phyloP scores from a whole-genome alignment of 2,888 invertebrate species.

The Drosophila demipolita region DNA sequence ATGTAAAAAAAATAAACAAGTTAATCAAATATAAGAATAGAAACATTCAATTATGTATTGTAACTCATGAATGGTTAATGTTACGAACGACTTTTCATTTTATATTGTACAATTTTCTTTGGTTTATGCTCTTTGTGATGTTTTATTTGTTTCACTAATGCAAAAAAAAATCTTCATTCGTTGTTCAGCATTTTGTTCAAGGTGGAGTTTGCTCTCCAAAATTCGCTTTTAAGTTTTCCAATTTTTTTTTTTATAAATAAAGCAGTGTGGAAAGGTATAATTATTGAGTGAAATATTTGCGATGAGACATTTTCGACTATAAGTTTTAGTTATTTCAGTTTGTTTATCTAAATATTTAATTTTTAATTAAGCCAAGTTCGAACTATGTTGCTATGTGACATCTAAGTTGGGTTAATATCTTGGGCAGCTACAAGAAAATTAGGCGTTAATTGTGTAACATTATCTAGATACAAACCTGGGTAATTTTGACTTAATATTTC shows the following conservation, averaged over 20 bases:
- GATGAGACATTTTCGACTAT: constrained; percentile 52
- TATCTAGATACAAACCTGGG: constrained; percentile 70
- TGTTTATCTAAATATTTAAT: constrained; percentile 1
- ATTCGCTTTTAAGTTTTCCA: constrained; percentile 35
- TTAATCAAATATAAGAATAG: constrained; percentile 71
- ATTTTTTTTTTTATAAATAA: constrained; percentile 33
- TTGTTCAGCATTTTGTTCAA: constrained; percentile 73
- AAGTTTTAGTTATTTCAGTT: constrained; percentile 1
- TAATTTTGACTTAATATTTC: constrained; percentile 35
- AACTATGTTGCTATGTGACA: constrained; percentile 14
- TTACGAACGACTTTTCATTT: constrained; percentile 73
- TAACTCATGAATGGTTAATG: constrained; percentile 80
- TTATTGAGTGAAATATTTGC: constrained; percentile 70
- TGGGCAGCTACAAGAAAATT: constrained; percentile 27
- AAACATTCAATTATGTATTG: constrained; percentile 70
- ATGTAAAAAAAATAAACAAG: constrained; percentile 57
- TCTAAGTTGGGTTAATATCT: constrained; percentile 32
- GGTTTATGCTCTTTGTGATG: constrained; percentile 35
- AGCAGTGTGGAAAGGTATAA: constrained; percentile 56
- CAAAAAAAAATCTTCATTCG: constrained; percentile 78
- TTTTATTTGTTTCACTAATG: constrained; percentile 50
- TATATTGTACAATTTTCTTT: constrained; percentile 65
- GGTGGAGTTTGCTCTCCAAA: constrained; percentile 85
- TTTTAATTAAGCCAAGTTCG: constrained; percentile 24
- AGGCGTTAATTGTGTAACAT: constrained; percentile 39